These are phyloP conservation scores for Pollenia labialis DNA, from an alignment of 2,888 invertebrate species.

Conservation along the genomic window DNA sequence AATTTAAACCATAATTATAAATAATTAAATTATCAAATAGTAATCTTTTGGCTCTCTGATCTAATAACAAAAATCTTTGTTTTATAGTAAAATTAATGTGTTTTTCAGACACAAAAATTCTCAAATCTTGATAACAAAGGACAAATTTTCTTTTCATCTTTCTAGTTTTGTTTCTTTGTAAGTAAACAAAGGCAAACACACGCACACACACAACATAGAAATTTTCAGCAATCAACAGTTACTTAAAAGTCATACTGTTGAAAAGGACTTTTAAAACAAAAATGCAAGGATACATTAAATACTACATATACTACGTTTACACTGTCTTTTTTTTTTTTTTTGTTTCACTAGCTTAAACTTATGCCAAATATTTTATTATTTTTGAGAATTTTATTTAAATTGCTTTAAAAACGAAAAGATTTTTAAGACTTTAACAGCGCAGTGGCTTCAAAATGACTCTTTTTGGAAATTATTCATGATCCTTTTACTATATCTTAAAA, in stretches of 20 bases:
- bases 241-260: not conserved
- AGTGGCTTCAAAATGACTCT: no score
- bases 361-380: slow-evolving; percentile 52
- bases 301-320: not conserved
- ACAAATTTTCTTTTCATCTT: slow-evolving; percentile 3
- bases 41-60: not conserved
- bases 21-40: slow-evolving; percentile 43
- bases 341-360: not conserved
- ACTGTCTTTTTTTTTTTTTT: no score
- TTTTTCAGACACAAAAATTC: not conserved
- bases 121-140: slow-evolving; percentile 42
- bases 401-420: no score
- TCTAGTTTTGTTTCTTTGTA: not conserved
- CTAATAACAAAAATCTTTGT: not conserved
- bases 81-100: slow-evolving; percentile 52
- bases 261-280: slow-evolving; percentile 7
- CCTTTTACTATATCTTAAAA: no score
- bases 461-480: no score
- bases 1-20: slow-evolving; percentile 26
- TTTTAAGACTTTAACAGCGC: no score
- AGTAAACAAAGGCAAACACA: not conserved
- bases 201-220: not conserved
- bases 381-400: no score
- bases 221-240: slow-evolving; percentile 62
- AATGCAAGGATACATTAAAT: not conserved